Percentiles rank a stretch among this genome's conserved stretches.
phyloP scores from a whole-genome alignment of 2,113 vertebrate species.

The Clupea harengus region DNA sequence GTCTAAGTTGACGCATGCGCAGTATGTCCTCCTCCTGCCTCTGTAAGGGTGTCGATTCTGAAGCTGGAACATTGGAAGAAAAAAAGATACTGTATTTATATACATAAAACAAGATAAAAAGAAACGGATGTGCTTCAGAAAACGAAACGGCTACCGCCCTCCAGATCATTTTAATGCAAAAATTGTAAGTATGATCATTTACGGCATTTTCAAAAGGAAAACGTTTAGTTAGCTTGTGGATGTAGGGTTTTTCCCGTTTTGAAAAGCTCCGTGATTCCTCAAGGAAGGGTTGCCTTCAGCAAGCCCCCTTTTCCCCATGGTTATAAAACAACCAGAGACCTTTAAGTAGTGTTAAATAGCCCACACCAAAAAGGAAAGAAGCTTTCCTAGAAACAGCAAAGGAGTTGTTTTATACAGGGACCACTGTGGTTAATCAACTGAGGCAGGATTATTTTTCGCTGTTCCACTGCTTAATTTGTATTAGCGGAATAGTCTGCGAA shows the following conservation, averaged over 20 bases:
- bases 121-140: conserved; percentile 78
- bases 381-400: conserved; percentile 42
- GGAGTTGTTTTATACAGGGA: conserved; percentile 39
- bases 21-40: conserved; percentile 56
- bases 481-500: conserved; percentile 13
- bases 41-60: conserved; percentile 73
- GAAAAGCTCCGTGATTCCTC: conserved; percentile 63
- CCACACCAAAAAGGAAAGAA: conserved; percentile 23
- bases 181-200: conserved; percentile 70
- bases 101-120: conserved; percentile 44
- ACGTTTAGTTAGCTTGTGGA: conserved; percentile 48
- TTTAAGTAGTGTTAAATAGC: conserved; percentile 18
- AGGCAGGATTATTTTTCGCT: conserved; percentile 34
- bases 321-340: conserved; percentile 20
- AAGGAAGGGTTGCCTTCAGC: conserved; percentile 42
- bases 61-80: conserved; percentile 55
- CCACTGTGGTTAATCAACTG: conserved; percentile 35
- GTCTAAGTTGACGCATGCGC: conserved; percentile 75
- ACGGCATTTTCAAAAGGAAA: conserved; percentile 30
- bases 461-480: conserved; percentile 33
- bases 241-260: conserved; percentile 58
- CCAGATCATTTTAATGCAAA: conserved; percentile 72
- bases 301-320: conserved; percentile 27
- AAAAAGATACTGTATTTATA: conserved; percentile 50
- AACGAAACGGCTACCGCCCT: conserved; percentile 71